These are phyloP conservation scores for Indicator maculatus DNA, from an alignment of 2,113 vertebrate genomes.

Conservation along the genomic window DNA sequence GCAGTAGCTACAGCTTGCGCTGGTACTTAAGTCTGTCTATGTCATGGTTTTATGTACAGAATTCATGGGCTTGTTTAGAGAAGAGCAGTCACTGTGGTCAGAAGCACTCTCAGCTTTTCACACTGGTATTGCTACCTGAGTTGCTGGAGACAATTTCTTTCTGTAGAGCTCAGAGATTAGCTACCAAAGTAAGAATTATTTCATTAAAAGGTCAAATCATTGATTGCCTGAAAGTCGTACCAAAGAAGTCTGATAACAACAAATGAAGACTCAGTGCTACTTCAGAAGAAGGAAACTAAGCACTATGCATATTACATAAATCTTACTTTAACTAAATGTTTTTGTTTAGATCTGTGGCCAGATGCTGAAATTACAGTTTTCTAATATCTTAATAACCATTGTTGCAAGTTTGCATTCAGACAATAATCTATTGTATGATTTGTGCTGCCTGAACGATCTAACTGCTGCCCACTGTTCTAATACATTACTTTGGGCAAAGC, in stretches of 20 bases:
- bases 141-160: not conserved
- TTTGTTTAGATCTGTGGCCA: not conserved
- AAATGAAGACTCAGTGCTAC: not conserved
- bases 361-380: not conserved
- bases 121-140: rapidly evolving
- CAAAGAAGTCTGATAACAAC: not conserved
- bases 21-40: not conserved
- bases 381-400: not conserved
- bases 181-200: not conserved
- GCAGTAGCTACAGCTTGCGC: not conserved
- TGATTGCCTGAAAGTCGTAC: not conserved
- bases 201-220: not conserved
- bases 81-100: not conserved
- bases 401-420: not conserved
- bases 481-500: not conserved
- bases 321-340: rapidly evolving
- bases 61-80: not conserved
- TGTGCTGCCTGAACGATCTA: not conserved
- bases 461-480: not conserved
- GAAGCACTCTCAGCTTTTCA: not conserved
- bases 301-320: not conserved
- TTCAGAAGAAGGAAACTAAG: not conserved
- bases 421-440: not conserved
- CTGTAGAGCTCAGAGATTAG: not conserved
- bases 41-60: not conserved